Conservation (phyloP, 2,113 vertebrate genomes). For the Corapipo altera region DNA sequence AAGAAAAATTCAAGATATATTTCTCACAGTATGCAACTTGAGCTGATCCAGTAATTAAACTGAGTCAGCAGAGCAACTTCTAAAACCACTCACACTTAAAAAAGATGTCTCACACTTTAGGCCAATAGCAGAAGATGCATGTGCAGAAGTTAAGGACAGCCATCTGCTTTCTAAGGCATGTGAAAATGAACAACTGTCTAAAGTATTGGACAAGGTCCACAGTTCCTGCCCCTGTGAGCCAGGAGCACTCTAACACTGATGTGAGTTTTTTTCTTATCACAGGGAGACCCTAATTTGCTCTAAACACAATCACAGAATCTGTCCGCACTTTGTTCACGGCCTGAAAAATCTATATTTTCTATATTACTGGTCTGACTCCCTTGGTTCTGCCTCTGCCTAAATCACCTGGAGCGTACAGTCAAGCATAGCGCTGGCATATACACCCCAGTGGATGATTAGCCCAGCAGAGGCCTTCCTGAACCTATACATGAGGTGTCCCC, state of each 20-base stretch:
- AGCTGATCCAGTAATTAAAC: background rate
- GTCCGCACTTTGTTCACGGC: background rate
- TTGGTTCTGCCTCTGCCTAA: background rate
- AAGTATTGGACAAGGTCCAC: background rate
- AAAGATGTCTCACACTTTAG: background rate
- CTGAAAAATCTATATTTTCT: background rate
- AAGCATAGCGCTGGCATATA: background rate
- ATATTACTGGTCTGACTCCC: background rate
- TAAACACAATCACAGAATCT: background rate
- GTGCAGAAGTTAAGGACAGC: background rate
- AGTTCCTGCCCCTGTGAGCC: background rate
- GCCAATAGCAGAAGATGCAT: background rate
- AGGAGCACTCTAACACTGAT: background rate
- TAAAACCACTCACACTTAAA: background rate
- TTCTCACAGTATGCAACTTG: background rate
- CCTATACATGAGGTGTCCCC: background rate
- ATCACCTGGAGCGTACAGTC: accelerated
- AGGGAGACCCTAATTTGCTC: background rate
- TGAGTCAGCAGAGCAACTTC: background rate
- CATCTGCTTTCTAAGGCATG: background rate
- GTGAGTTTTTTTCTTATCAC: background rate
- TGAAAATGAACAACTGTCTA: background rate
- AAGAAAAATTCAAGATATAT: background rate
- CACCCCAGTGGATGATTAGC: background rate
- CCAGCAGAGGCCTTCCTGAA: background rate